Conservation (phyloP, 2,113 vertebrate genomes). For the Hydropotes inermis region DNA sequence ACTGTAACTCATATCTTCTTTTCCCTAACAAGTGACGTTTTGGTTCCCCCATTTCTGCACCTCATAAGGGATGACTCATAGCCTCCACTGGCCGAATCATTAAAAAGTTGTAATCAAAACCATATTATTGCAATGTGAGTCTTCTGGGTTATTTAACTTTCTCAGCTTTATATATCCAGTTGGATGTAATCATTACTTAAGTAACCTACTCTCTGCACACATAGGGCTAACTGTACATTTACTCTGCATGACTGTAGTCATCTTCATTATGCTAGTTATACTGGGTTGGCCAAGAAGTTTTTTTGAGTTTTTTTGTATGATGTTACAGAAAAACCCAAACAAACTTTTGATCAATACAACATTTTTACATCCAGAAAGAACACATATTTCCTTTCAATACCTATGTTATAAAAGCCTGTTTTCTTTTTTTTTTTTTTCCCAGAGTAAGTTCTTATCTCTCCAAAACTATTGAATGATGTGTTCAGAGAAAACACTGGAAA, state of each 20-base stretch:
- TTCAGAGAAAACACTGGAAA: background rate
- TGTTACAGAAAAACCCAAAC: background rate
- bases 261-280: background rate
- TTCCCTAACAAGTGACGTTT: background rate
- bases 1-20: background rate
- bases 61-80: conserved; percentile 32
- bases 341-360: background rate
- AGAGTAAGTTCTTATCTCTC: background rate
- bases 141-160: background rate
- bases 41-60: conserved; percentile 23
- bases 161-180: background rate
- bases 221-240: background rate
- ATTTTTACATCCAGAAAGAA: background rate
- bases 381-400: background rate
- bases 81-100: conserved; percentile 28
- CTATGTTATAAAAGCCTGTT: background rate
- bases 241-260: background rate
- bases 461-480: background rate
- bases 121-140: background rate
- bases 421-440: background rate
- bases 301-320: background rate
- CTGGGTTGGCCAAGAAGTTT: background rate
- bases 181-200: background rate
- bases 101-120: conserved; percentile 53
- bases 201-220: background rate